Conservation (phyloP, 2,113 vertebrate species). For the Rhinopomastus cyanomelas region DNA sequence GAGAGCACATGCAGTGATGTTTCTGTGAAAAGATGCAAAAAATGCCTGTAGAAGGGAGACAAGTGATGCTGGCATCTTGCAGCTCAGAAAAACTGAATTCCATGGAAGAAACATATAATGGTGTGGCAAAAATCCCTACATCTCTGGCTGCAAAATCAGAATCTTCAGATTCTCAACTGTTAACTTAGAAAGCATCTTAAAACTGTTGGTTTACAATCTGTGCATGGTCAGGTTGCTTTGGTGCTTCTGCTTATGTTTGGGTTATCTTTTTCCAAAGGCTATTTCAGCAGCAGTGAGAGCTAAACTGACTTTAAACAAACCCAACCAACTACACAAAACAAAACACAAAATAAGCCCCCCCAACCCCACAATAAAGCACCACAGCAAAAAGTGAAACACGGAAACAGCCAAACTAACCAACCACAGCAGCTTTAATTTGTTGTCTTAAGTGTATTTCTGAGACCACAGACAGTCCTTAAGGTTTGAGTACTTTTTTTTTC, state of each 20-base stretch:
- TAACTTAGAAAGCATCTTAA: neutral
- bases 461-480: neutral
- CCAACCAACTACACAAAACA: neutral
- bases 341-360: too few relatives aligned
- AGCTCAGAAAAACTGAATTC: neutral
- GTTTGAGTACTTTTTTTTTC: neutral
- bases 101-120: rapidly evolving
- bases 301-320: neutral
- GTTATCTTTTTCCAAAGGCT: neutral
- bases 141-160: neutral
- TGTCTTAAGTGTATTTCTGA: neutral
- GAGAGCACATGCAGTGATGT: rapidly evolving
- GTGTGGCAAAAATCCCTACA: neutral
- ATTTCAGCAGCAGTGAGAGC: neutral
- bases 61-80: neutral
- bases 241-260: neutral
- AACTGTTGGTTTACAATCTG: neutral
- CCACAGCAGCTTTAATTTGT: neutral
- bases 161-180: neutral
- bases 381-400: neutral
- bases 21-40: neutral
- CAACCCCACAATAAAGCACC: too few relatives aligned
- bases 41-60: neutral
- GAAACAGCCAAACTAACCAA: neutral
- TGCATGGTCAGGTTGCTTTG: neutral